Percentiles rank a stretch among this genome's conserved stretches.
These are phyloP conservation scores for Lutjanus erythropterus DNA, from an alignment of 2,113 vertebrate species.

Conservation along the genomic window DNA sequence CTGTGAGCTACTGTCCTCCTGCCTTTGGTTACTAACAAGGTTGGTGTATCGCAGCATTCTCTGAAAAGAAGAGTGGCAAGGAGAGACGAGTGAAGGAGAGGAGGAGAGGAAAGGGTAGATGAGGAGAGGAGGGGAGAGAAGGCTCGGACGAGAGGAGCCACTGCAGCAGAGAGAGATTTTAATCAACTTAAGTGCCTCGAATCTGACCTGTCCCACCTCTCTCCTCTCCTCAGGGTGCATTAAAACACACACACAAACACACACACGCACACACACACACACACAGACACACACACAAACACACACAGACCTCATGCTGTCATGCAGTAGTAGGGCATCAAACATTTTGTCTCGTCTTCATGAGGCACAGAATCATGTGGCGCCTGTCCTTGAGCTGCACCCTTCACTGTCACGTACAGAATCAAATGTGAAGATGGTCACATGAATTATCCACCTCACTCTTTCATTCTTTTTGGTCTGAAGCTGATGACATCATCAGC, in stretches of 20 bases:
- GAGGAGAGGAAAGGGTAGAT: slow-evolving; percentile 1
- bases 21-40: slow-evolving; percentile 18
- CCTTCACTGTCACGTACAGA: background rate
- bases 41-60: slow-evolving; percentile 31
- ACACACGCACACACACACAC: slow-evolving; percentile 18
- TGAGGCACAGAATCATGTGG: background rate
- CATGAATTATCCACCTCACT: background rate
- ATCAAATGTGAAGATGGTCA: too few relatives aligned
- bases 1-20: background rate
- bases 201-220: slow-evolving; percentile 54
- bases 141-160: slow-evolving; percentile 11
- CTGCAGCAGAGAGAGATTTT: slow-evolving; percentile 58
- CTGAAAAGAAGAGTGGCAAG: background rate
- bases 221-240: slow-evolving; percentile 46
- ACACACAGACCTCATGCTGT: background rate
- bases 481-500: background rate
- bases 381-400: background rate
- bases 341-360: slow-evolving; percentile 7
- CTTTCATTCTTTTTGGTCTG: background rate
- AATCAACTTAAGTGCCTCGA: slow-evolving; percentile 71
- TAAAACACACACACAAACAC: slow-evolving; percentile 36
- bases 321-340: background rate
- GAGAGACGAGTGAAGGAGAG: background rate
- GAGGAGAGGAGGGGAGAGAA: background rate
- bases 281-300: slow-evolving; percentile 20